Evolutionary conservation across 2,113 vertebrate genomes (phyloP), one percentile per base, ranked within the genome.

Genomic region (Indicator maculatus): DNA sequence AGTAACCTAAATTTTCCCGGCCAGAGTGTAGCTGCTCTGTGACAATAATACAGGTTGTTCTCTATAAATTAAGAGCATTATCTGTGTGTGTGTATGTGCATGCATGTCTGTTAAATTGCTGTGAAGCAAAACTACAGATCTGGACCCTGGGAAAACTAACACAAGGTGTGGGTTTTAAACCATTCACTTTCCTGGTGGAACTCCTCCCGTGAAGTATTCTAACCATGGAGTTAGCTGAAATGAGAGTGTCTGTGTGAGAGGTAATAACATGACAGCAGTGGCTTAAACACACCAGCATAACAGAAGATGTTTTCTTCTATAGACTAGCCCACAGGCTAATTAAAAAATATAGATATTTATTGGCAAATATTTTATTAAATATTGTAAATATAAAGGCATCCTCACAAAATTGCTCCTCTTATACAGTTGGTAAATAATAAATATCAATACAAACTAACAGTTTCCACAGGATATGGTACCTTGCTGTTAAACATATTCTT

Each of bases 1-100:
- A 91, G 95, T 96, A 98, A 97, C 98, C 97, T 97, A 95, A 97
- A 98, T 97, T 95, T 89, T 59, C 96, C 93, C 94, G 94, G 91
- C 92, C 90, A 78, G 52, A 95, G 38, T 15, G 4, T 85, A 72
- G 53, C 73, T 74, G 93, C 73, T 82, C 87, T 38, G 44, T 76
- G 90, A 38, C 79, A 74, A 23, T 59, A 73, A 70, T 18, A 70
- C 61, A 88, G 74, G 74, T 53, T 86, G 76, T 28, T 56, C 72
- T 66, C 9, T 36, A 17, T 26, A 19, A 95, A 73, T 80, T 53
- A 74, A 85, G 60, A 77, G 33, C 56, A 53, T 6, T 30, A 7
- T 27, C 5, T 33, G 20, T 33, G 27, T 31, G 5, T 64, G 27
- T 71, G 31, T 63, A 2, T 15, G 21, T 26, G 19, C 31, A 12